Evolutionary conservation across 2,888 invertebrate genomes (phyloP).

Genomic region (Dolomedes plantarius): DNA sequence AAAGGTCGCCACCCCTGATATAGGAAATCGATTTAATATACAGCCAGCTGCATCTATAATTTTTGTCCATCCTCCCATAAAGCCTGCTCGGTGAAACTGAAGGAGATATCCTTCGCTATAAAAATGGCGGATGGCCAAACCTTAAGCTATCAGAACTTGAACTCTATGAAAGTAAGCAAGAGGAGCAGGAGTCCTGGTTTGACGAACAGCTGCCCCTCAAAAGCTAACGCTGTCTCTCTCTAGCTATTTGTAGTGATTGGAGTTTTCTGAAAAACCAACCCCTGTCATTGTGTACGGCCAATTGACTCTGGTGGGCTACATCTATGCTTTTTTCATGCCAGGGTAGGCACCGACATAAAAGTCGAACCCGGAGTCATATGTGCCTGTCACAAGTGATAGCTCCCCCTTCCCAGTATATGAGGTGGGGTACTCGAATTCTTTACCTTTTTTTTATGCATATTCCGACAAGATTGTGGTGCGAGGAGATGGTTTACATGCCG

Average conservation of each 20-base stretch:
- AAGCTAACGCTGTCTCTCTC: not conserved
- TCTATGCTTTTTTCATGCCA: not conserved
- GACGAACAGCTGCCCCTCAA: conserved; percentile 3
- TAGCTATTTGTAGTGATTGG: conserved; percentile 4
- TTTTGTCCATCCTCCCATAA: too few species aligned
- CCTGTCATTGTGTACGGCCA: conserved; percentile 24
- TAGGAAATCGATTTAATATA: too few species aligned
- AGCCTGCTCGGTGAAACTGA: too few species aligned
- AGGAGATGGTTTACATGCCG: not conserved
- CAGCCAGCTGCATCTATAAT: too few species aligned
- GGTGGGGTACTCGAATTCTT: not conserved
- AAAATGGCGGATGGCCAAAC: too few species aligned
- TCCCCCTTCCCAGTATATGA: not conserved
- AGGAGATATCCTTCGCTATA: too few species aligned
- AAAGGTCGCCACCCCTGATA: too few species aligned
- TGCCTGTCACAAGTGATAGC: conserved; percentile 35
- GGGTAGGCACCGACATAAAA: conserved; percentile 8
- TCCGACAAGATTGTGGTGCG: not conserved
- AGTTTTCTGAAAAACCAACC: conserved; percentile 2
- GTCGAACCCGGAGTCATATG: conserved; percentile 6
- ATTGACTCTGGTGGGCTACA: conserved; percentile 19
- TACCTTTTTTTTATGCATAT: too few species aligned
- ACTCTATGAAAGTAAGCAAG: not conserved
- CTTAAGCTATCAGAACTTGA: too few species aligned
- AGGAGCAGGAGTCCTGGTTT: not conserved